Conservation (phyloP, 2,888 invertebrate genomes). For the Drosophila limbata region DNA sequence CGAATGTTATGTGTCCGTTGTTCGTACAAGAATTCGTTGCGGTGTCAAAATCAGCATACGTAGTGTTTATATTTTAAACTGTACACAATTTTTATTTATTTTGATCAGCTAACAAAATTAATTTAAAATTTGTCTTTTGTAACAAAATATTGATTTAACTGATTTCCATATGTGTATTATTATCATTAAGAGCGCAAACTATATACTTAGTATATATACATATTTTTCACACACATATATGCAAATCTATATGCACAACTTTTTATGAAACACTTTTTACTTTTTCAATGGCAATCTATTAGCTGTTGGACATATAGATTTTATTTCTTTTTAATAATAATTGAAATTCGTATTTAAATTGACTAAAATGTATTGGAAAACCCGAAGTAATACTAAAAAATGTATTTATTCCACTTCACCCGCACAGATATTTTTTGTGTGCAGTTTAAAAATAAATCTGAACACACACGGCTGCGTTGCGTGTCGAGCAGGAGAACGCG, state of each 20-base stretch:
- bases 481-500: conserved; percentile 40
- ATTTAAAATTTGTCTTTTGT: conserved; percentile 24
- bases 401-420: conserved; percentile 41
- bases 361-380: conserved; percentile 23
- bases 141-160: conserved; percentile 18
- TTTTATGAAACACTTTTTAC: conserved; percentile 22
- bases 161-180: conserved; percentile 11
- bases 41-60: conserved; percentile 58
- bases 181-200: conserved; percentile 47
- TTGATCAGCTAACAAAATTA: conserved; percentile 22
- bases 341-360: neutral
- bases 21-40: conserved; percentile 52
- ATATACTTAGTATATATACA: conserved; percentile 30
- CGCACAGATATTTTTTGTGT: conserved; percentile 54
- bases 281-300: neutral
- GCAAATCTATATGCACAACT: conserved; percentile 10
- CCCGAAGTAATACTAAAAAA: neutral
- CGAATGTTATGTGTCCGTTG: conserved; percentile 52
- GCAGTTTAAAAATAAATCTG: conserved; percentile 75
- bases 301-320: neutral
- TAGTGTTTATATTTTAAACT: conserved; percentile 76
- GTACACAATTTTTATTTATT: conserved; percentile 29
- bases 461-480: conserved; percentile 72
- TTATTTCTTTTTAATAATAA: neutral
- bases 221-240: conserved; percentile 24